Base-by-base conservation (phyloP, 2,797 vertebrate species). In the Epinephelus awoara region DNA sequence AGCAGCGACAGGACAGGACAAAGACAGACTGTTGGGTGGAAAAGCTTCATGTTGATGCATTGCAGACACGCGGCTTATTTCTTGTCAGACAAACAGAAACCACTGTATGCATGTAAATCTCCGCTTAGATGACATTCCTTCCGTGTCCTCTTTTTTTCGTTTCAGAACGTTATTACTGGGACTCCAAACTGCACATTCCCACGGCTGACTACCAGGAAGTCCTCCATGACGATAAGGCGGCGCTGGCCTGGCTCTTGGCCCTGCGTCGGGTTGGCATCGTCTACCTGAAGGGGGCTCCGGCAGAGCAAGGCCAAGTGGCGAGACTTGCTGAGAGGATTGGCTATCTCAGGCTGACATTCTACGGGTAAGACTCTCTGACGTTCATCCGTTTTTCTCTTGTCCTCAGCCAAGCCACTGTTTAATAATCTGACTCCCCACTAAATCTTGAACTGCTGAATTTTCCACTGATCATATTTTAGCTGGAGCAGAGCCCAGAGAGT, bases 261-360 rank as follows among this genome's bases (percentile, higher is more conserved):
- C 94, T 99, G 74, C 96, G 96, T 9, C 96, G 96, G 7, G 75
- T 96, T 17, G 98, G 98, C 82, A 94, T 99, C 0, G 96, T 97
- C 46, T 93, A 97, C 67, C 92, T 99, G 72, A 96, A 94, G 15
- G 97, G 97, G 86, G 97, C 97, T 52, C 94, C 96, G 1, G 5
- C 82, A 5, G 94, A 93, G 66, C 91, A 81, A 51, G 98, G 98
- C 84, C 97, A 98, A 79, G 55, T 99, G 83, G 82, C 94, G 55
- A 93, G 95, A 76, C 95, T 99, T n/a, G 96, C 96, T 49, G 91
- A 96, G 85, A 95, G 97, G 85, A 96, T 99, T 44, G 98, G 98
- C 47, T 99, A 97, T 82, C 95, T 98, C 67, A 93, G 96, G 52
- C 94, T 97, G 78, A 99, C 98, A 1, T 99, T 98, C 93, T 99